Evolutionary conservation across 2,113 vertebrate genomes (phyloP), one percentile per base, ranked within the genome.

Genomic region (Ahaetulla prasina): DNA sequence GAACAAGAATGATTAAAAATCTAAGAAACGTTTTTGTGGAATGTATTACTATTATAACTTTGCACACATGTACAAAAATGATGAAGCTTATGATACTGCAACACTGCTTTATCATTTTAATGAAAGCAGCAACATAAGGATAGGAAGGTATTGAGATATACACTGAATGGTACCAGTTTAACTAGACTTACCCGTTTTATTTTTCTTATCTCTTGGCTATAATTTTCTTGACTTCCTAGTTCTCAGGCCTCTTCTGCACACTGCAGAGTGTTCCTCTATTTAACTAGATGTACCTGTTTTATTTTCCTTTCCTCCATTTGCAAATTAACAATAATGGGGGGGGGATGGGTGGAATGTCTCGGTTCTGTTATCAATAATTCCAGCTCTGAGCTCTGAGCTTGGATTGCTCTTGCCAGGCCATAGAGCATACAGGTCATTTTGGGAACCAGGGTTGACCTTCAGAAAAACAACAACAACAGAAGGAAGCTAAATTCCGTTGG

Each of bases 401-500:
- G 30, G 53, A 30, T 87, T 86, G 16, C 35, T 93, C 94, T 95
- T 96, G 94, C 68, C 0, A 89, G 35, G 2, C 0, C 92, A 93
- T 95, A 16, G 16, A 52, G 94, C 95, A 95, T 91, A 91, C 89
- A 91, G 0, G 0, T 91, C 8, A 18, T 43, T 80, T 43, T 80
- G 74, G 18, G 74, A 80, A 80, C 35, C 35, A 80, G 35, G 1
- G 20, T 85, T 92, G 95, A 91, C 89, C 91, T 95, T 95, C 93
- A 91, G 95, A 93, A 92, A 92, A 60, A 94, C 60, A 68, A n/a
- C 25, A 63, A n/a, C 30, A 68, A 91, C 85, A 85, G 35, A 87
- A 91, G 85, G 47, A 88, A 90, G 57, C 50, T 85, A 63, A 52
- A 45, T 92, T 55, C 43, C 68, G 45, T 86, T 89, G 91, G 47